Base-by-base conservation (phyloP, 2,797 vertebrate genomes). In the Holocentrus rufus region DNA sequence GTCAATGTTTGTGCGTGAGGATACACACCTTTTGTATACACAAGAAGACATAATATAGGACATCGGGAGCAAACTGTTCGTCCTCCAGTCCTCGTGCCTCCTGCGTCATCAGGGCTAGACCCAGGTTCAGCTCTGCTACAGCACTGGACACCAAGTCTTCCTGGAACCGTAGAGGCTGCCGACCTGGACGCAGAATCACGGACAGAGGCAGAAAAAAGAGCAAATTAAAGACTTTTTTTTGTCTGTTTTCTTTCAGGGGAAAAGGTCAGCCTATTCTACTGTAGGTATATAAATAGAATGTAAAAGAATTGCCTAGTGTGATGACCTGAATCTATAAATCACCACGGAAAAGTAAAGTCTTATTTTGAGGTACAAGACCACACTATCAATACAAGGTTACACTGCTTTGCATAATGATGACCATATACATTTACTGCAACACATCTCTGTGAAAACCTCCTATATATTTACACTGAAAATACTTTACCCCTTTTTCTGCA, bases 141-240 rank as follows among this genome's bases (percentile, higher is more conserved):
- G 98, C 98, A 58, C 97, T 98, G 23, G 98, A 99, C 75, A 99
- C 94, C 86, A 99, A 93, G 93, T 99, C 98, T 77, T 98, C 97
- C 82, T 98, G 97, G 91, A 99, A 99, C 78, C 97, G 95, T 76
- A 99, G 91, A 17, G 98, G 94, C 85, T 99, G 98, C 52, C 98
- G 98, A 58, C 98, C 98, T 99, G 84, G 56, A 70, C 0, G 15
- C 11, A 63, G 36, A 55, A 11, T 1, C 23, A 76, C 9, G 80
- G 20, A 74, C 15, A 63, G 20, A 58, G 20, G 31, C 4, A 10
- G 7, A 34, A 20, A 55, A 11, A 55, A 11, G n/a, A 39, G 13
- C 4, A 15, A 49, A 49, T 18, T 18, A 49, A 15, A 49, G 46
- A 5, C 44, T 36, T 5, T 36, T 42, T 42, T 1, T 42, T 42